These are phyloP conservation scores for Leucosticte australis DNA, from an alignment of 2,113 vertebrate species.

Conservation along the genomic window DNA sequence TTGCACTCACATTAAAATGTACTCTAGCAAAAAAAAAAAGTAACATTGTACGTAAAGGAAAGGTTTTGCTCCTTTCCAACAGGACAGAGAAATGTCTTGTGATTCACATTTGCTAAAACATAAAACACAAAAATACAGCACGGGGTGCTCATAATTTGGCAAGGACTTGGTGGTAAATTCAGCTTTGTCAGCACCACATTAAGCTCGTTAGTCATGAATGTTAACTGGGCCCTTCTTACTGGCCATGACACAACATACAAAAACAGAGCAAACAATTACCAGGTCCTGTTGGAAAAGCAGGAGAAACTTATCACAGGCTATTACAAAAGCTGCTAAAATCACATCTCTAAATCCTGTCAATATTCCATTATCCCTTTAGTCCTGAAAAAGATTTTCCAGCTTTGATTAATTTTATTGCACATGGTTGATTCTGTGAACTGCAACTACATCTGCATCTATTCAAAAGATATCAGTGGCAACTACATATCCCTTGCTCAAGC, in stretches of 20 bases:
- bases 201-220: not conserved
- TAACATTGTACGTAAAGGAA: not conserved
- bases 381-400: not conserved
- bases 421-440: not conserved
- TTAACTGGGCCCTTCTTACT: not conserved
- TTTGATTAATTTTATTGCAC: not conserved
- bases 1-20: not conserved
- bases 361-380: not conserved
- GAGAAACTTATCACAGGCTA: not conserved
- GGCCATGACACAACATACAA: not conserved
- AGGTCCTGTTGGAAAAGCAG: not conserved
- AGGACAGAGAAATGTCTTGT: not conserved
- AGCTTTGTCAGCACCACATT: not conserved
- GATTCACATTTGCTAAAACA: not conserved
- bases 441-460: not conserved
- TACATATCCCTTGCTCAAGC: not conserved
- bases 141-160: not conserved
- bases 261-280: not conserved
- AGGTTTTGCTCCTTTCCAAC: not conserved
- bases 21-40: not conserved
- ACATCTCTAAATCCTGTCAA: not conserved
- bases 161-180: not conserved
- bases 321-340: not conserved
- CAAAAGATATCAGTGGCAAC: not conserved
- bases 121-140: not conserved